Evolutionary conservation across 2,797 vertebrate genomes (phyloP).

Genomic region (Ciconia nigra): DNA sequence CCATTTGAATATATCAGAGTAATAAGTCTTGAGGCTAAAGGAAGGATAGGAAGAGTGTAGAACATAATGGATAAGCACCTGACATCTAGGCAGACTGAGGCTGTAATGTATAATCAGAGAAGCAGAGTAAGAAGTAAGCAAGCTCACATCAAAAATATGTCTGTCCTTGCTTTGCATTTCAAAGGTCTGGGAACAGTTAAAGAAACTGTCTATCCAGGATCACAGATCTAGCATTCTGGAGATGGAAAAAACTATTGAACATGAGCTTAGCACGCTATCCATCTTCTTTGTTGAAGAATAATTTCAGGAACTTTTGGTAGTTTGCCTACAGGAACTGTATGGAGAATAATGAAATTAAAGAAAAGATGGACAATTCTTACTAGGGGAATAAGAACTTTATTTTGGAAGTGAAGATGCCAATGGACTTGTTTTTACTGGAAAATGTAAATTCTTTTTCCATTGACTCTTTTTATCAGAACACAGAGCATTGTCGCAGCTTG

Average conservation of each 20-base stretch:
- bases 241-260: background rate
- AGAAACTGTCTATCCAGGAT: background rate
- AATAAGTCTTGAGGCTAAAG: background rate
- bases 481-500: background rate
- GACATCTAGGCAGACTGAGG: background rate
- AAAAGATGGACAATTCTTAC: background rate
- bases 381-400: background rate
- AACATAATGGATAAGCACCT: background rate
- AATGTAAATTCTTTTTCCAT: background rate
- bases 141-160: slow-evolving; percentile 42
- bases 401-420: background rate
- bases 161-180: slow-evolving; percentile 53
- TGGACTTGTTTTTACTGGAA: background rate
- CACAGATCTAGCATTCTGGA: background rate
- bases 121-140: slow-evolving; percentile 16
- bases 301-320: background rate
- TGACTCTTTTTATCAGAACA: background rate
- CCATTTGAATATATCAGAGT: slow-evolving; percentile 3
- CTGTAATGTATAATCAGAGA: slow-evolving; percentile 10
- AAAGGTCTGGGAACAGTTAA: slow-evolving; percentile 17
- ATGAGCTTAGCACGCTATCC: background rate
- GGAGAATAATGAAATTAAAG: background rate
- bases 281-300: background rate
- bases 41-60: background rate
- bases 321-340: background rate